Base-by-base conservation (phyloP, 2,888 invertebrate genomes). In the Eupithecia subumbrata region DNA sequence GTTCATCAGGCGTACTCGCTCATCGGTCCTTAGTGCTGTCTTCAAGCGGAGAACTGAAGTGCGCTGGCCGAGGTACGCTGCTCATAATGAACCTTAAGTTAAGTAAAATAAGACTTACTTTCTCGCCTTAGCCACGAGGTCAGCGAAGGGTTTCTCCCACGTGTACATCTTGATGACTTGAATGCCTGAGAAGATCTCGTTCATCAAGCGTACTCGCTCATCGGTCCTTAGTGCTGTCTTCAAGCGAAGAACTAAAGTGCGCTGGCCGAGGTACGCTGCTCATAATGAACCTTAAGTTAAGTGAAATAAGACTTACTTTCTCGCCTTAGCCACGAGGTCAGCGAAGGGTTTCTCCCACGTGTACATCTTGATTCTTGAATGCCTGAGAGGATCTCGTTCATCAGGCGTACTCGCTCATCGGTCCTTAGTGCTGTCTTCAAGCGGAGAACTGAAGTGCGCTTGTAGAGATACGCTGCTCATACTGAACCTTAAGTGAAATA, bases 321-420 rank as follows among this genome's bases (percentile, higher is more conserved):
- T 95, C 0, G 97, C 96, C 78, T 95, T 94, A 74, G 96, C 96
- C 9, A 98, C 96, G 16, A 98, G 92, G 73, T 96, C 95, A 2
- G 97, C 96, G 86, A 98, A 98, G 0, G 98, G 97, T 82, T 96
- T 96, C 43, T 43, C 43, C 97, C 98, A 98, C 0, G 98, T 97
- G 89, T 98, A 98, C 98, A 98, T 98, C 93, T 98, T 98, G 85
- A 98, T 98, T 98, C 97, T 85, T 97, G 96, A 85, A 98, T 98
- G 0, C 98, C 98, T 14, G 96, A 96, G 56, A 98, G 96, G 76
- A 95, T 95, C 92, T 99, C 99, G 86, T 97, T 98, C 97, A 99
- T 99, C 70, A 98, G 95, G 9, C 98, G 96, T 12, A 99, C 97
- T 73, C 99, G 95, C 88, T 98, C 97, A 90, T 99, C 99, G 0